Conservation (phyloP, 2,113 vertebrate species). For the Crypturellus undulatus region DNA sequence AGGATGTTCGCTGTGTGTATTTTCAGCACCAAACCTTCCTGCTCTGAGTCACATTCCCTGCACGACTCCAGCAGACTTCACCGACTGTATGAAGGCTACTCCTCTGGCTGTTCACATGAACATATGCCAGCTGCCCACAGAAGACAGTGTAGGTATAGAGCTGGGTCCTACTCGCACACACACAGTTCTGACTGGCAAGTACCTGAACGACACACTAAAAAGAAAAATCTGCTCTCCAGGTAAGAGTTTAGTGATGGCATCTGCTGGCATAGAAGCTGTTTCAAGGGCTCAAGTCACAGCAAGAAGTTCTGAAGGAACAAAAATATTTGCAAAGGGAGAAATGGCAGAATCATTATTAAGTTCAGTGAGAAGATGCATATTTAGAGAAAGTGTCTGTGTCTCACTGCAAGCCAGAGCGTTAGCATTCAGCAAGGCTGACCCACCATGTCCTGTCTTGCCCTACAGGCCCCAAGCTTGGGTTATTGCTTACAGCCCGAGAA, state of each 20-base stretch:
- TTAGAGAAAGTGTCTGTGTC: background rate
- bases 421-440: background rate
- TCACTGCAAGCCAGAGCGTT: background rate
- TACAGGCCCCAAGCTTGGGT: background rate
- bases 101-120: fast-evolving
- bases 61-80: fast-evolving
- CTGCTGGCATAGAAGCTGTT: background rate
- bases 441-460: background rate
- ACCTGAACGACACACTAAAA: background rate
- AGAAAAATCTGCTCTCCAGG: background rate
- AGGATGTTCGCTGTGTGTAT: background rate
- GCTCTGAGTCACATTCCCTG: background rate
- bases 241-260: background rate
- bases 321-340: background rate
- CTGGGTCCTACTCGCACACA: background rate
- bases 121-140: background rate
- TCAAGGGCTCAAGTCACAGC: background rate
- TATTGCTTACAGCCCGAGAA: background rate
- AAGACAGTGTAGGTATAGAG: background rate
- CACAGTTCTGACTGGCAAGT: background rate
- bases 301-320: background rate
- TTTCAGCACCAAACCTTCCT: background rate
- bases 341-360: background rate
- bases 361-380: fast-evolving
- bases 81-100: fast-evolving